Percentiles rank a stretch among this genome's conserved stretches.
Conservation (phyloP, 1,140 invertebrate genomes). For the Lepidurus apus region DNA sequence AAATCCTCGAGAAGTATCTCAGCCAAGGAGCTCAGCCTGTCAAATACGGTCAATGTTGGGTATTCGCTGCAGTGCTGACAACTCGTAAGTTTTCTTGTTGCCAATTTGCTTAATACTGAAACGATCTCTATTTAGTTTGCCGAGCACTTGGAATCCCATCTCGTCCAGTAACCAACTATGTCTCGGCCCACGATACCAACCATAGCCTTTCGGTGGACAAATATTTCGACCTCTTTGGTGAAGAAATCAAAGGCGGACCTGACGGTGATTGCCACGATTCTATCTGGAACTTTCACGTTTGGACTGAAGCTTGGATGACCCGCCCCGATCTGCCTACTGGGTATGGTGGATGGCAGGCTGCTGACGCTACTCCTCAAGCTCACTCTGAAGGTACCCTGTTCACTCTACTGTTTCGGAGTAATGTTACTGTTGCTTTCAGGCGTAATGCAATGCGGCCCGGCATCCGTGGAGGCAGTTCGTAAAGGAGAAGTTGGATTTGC, state of each 20-base stretch:
- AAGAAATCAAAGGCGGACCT: constrained; percentile 41
- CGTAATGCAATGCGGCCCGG: constrained; percentile 49
- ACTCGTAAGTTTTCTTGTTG: constrained; percentile 37
- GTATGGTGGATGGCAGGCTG: constrained; percentile 51
- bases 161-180: constrained; percentile 50
- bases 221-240: constrained; percentile 46
- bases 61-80: constrained; percentile 47
- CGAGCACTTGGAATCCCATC: constrained; percentile 51
- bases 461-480: constrained; percentile 49
- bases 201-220: constrained; percentile 49
- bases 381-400: constrained; percentile 44
- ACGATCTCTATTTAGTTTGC: constrained; percentile 44
- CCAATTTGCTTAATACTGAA: constrained; percentile 15
- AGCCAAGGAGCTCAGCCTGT: constrained; percentile 43
- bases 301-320: constrained; percentile 93
- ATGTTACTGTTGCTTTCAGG: constrained; percentile 26
- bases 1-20: constrained; percentile 42
- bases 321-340: constrained; percentile 68
- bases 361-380: constrained; percentile 51
- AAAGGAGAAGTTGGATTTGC: constrained; percentile 49
- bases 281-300: constrained; percentile 80
- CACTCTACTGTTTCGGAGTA: background rate
- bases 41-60: constrained; percentile 50
- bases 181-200: constrained; percentile 51
- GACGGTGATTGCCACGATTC: constrained; percentile 40